These are phyloP conservation scores for Blastomussa wellsi DNA, from an alignment of 92 coral and sea anemone species.

Conservation along the genomic window DNA sequence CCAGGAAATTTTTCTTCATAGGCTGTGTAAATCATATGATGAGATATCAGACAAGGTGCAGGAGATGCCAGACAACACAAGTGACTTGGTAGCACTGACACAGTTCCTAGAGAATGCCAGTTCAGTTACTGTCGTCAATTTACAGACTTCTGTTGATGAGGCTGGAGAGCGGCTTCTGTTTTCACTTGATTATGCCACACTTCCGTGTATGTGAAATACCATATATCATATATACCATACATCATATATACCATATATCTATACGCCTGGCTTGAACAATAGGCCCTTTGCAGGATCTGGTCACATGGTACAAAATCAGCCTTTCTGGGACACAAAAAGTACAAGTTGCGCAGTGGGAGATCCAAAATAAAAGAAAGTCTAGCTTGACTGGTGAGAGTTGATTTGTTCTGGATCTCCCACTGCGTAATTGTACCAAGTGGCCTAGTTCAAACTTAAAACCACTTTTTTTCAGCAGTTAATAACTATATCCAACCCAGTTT, in stretches of 20 bases:
- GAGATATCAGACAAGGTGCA: slow-evolving; percentile 99
- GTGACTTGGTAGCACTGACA: slow-evolving; percentile 87
- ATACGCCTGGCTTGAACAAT: background rate
- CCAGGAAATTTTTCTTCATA: background rate
- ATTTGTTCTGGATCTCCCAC: too few species aligned
- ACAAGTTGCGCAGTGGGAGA: too few species aligned
- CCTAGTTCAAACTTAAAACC: too few species aligned
- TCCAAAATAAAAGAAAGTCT: too few species aligned
- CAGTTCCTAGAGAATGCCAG: slow-evolving; percentile 93
- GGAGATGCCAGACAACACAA: slow-evolving; percentile 97
- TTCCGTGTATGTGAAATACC: slow-evolving; percentile 72
- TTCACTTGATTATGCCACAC: slow-evolving; percentile 94
- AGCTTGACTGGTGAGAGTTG: too few species aligned
- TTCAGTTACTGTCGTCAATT: slow-evolving; percentile 74
- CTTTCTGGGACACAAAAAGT: too few species aligned
- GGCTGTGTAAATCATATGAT: slow-evolving; percentile 90
- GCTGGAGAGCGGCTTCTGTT: slow-evolving; percentile 93
- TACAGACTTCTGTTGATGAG: slow-evolving; percentile 86
- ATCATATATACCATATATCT: background rate
- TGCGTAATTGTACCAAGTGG: too few species aligned
- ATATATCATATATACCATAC: too few species aligned
- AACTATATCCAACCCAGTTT: too few species aligned
- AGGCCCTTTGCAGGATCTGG: too few species aligned
- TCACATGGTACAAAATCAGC: too few species aligned
- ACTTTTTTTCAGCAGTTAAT: too few species aligned